Percentiles rank a stretch among this genome's conserved stretches.
These are phyloP conservation scores for Heliconius charithonia DNA, from an alignment of 2,888 invertebrate species.

Conservation along the genomic window DNA sequence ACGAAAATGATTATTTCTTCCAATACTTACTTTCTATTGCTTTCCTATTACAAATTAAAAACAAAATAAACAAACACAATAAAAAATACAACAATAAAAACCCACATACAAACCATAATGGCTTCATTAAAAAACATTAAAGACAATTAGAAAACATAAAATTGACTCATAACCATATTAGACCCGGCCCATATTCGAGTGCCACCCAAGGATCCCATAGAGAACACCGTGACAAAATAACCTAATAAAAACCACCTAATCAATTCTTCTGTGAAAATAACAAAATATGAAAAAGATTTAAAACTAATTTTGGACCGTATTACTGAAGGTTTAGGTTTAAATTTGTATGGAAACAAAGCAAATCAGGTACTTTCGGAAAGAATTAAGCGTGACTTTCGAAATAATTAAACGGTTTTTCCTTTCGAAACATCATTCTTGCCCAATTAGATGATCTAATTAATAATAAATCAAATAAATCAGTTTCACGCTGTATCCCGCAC, in stretches of 20 bases:
- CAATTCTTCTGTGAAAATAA: slow-evolving; percentile 14
- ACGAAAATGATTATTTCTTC: background rate
- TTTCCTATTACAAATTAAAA: background rate
- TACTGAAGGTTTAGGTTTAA: background rate
- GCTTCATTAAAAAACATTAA: slow-evolving; percentile 7
- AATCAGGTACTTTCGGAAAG: slow-evolving; percentile 4
- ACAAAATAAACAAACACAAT: background rate
- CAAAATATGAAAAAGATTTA: background rate
- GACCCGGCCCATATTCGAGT: background rate
- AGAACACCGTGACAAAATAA: slow-evolving; percentile 7
- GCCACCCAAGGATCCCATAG: slow-evolving; percentile 11
- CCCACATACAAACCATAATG: background rate
- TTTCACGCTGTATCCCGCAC: too few species aligned
- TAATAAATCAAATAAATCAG: background rate
- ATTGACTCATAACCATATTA: background rate
- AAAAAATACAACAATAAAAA: background rate
- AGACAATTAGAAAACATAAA: slow-evolving; percentile 13
- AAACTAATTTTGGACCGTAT: background rate
- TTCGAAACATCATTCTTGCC: slow-evolving; percentile 10
- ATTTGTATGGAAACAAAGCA: background rate
- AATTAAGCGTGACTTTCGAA: slow-evolving; percentile 9
- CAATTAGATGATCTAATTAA: slow-evolving; percentile 1
- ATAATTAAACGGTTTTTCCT: slow-evolving; percentile 7
- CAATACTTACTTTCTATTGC: background rate
- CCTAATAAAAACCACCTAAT: background rate